Evolutionary conservation across 1,140 invertebrate genomes (phyloP), one percentile per base, ranked within the genome.

Genomic region (Meloidogyne chitwoodi): DNA sequence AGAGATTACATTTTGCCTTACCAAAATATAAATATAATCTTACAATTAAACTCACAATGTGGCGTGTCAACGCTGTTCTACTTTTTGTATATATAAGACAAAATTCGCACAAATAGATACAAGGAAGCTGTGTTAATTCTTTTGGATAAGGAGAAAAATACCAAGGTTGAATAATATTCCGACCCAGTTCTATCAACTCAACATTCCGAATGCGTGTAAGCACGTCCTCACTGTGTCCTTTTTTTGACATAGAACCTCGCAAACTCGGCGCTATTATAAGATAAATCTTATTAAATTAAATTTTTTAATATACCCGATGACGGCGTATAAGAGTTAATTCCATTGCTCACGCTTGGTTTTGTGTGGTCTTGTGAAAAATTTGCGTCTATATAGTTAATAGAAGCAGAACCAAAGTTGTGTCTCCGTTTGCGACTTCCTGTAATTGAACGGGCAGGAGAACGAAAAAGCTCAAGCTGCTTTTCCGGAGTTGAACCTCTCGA

Each of bases 51-150:
- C 74, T 76, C 22, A 92, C 92, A 83, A 97, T 89, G 89, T 99
- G 96, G 81, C 95, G 41, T 29, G 89, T 88, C 94, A 93, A 68
- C 97, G 89, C 88, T 94, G 96, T 87, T 93, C 96, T 88, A 92
- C 91, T 91, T 93, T 96, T 94, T 90, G 87, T 96, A 71, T 76
- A 99, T 86, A 97, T 97, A 4, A 99, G 89, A 89, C 97, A 99
- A 89, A 96, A 99, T 90, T 99, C 96, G 89, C 97, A 99, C 74
- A 99, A 94, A 88, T 95, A 98, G 81, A 99, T 95, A 88, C 95
- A 96, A 12, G 91, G 88, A 82, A 95, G 88, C 79, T 91, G 91
- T 12, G 94, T 93, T 89, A 98, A 91, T 90, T 97, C 81, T 75
- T 74, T 72, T 1, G 86, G 85, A 56, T 86, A 87, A 1, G 85